Evolutionary conservation across 2,797 vertebrate species (phyloP).

Genomic region (Austrolebias charrua): DNA sequence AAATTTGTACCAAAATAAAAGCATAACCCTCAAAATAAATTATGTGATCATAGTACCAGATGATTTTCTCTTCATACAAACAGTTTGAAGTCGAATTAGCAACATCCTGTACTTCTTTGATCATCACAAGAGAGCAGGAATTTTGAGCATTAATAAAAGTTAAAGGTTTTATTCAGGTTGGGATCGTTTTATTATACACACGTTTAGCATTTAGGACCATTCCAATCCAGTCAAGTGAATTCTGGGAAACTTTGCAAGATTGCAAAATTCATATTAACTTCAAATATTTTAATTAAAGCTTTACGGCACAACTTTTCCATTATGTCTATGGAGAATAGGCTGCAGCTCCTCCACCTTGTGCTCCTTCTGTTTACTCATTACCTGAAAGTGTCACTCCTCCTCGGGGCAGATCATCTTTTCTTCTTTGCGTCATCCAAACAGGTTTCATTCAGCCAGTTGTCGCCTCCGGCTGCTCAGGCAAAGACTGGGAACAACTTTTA

Average conservation of each 20-base stretch:
- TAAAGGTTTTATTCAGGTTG: too few relatives aligned
- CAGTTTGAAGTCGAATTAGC: not conserved
- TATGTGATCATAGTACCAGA: not conserved
- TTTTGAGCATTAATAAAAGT: not conserved
- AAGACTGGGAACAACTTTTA: slow-evolving; percentile 28
- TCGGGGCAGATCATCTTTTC: slow-evolving; percentile 26
- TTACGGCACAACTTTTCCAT: too few relatives aligned
- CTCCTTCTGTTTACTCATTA: slow-evolving; percentile 55
- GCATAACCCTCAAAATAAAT: too few relatives aligned
- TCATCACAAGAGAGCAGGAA: not conserved
- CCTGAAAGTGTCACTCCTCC: slow-evolving; percentile 37
- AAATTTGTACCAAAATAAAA: too few relatives aligned
- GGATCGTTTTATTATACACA: too few relatives aligned
- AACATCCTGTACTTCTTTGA: not conserved
- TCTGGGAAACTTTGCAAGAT: too few relatives aligned
- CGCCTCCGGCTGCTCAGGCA: slow-evolving; percentile 52
- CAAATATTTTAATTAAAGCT: too few relatives aligned
- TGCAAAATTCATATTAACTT: too few relatives aligned
- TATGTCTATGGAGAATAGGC: not conserved
- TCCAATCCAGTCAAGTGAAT: too few relatives aligned
- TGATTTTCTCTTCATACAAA: not conserved
- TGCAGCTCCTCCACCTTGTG: slow-evolving; percentile 30
- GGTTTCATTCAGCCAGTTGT: slow-evolving; percentile 51
- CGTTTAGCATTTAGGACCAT: too few relatives aligned
- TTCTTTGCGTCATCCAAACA: slow-evolving; percentile 55